Base-by-base conservation (phyloP, 2,113 vertebrate genomes). In the Pyxicephalus adspersus region DNA sequence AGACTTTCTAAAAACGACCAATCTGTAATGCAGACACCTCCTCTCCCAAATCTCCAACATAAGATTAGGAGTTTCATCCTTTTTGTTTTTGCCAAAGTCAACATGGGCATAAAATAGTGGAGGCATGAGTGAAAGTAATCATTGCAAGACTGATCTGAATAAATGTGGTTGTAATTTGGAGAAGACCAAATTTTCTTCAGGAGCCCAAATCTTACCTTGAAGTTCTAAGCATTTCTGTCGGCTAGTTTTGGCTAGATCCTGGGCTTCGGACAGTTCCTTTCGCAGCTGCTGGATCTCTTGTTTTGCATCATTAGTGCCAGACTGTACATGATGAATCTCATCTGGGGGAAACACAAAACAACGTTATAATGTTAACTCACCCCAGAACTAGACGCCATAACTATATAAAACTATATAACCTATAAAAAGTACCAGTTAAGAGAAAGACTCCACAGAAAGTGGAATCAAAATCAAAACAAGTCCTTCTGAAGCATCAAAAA, bases 221-320 rank as follows among this genome's bases (percentile, higher is more conserved):
- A 98, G 94, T 90, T 98, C 96, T 87, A 94, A 94, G 93, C 96
- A 97, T 90, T 95, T 97, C 91, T 97, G 96, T 89, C 96, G 98
- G 91, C 95, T 96, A 60, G 94, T 91, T 90, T 95, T 98, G 92
- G 97, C 96, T 88, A 98, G 90, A 74, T 98, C 96, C 92, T 97
- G 97, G 84, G 96, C 98, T 89, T 97, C 96, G 81, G 97, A 88
- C 84, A 99, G 92, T 83, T 98, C 96, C 85, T 94, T 94, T 87
- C 95, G 96, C 86, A 98, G 92, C 26, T 96, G 94, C 83, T 96
- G 93, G 91, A 97, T 96, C 88, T 96, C 95, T 91, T 95, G 94
- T 84, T 98, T 97, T 79, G 95, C 90, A 89, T 97, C 96, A 74
- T 88, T 89, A 85, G 93, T 90, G 89, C 97, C 95, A 85, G 97